Conservation (phyloP, 1,140 invertebrate species). For the Yoshiicerus persimilis region DNA sequence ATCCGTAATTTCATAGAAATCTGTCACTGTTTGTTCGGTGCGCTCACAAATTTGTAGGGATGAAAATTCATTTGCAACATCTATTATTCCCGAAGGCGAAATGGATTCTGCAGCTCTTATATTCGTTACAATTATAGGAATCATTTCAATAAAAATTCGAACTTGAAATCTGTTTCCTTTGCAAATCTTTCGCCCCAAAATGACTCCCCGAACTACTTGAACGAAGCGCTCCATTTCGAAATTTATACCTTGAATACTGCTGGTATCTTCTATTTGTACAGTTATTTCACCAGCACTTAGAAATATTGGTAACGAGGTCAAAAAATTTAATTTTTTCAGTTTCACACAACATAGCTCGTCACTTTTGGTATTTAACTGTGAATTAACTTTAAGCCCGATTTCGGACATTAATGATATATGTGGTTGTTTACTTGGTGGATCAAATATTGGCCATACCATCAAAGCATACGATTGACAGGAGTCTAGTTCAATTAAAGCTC, state of each 20-base stretch:
- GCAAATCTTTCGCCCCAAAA: not conserved
- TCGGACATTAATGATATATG: not conserved
- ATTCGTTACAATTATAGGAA: not conserved
- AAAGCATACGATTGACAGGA: not conserved
- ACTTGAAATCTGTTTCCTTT: slow-evolving; percentile 34
- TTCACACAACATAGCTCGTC: not conserved
- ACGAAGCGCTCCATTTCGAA: slow-evolving; percentile 21
- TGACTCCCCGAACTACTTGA: not conserved
- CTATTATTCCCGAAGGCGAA: not conserved
- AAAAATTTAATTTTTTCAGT: not conserved
- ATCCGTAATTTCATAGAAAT: slow-evolving; percentile 5
- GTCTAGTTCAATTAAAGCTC: not conserved
- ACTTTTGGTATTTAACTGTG: not conserved
- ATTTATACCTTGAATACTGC: not conserved
- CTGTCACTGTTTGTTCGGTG: not conserved
- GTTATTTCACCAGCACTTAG: not conserved
- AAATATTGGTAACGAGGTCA: not conserved
- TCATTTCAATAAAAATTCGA: slow-evolving; percentile 26
- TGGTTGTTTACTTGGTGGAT: not conserved
- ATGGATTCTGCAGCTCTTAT: not conserved
- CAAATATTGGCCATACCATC: slow-evolving; percentile 1
- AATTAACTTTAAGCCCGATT: slow-evolving; percentile 3
- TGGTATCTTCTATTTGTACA: not conserved
- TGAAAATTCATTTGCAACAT: not conserved
- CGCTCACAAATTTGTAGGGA: not conserved